Evolutionary conservation across 2,888 invertebrate genomes (phyloP), one percentile per base, ranked within the genome.

Genomic region (Ommatoiulus sabulosus): DNA sequence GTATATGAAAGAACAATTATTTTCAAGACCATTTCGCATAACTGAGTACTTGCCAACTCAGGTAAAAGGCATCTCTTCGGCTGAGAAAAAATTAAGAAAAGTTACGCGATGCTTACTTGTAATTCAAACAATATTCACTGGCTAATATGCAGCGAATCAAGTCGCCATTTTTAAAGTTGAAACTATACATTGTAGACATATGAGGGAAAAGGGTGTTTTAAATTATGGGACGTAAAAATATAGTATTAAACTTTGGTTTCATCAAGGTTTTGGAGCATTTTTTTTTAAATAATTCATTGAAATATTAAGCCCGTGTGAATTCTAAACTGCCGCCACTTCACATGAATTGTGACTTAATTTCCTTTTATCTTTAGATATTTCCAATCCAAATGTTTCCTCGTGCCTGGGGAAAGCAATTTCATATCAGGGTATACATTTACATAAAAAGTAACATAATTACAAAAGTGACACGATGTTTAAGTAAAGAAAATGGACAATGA

Each of bases 211-310:
- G 20, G 63, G 20, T 15, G 63, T 15, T 17, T 57, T 57, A 57
- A 57, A 57, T 57, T 15, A 57, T 57, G 57, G 57, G 17, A 57
- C 10, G 57, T 57, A 57, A 57, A 57, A 57, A 57, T 46, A 57
- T 57, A 57, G 57, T 57, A 57, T 57, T 57, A 57, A 57, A 57
- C 57, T 57, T 57, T 57, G 57, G 57, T 57, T 57, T 57, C 57
- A 57, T 57, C 57, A 57, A 57, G 57, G 57, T 57, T 57, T 57
- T 57, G 57, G 57, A 57, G 17, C 57, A 57, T 57, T n/a, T n/a
- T n/a, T 57, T 57, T 46, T 57, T 57, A 57, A 15, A 15, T 15
- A 15, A 57, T 57, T 10, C 17, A 57, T 57, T 8, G 57, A 15
- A 17, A 57, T 57, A 15, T 15, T 57, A 15, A 57, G 57, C 57